A percentile compares a stretch with the other conserved stretches of the same genome.
Evolutionary conservation across 2,113 vertebrate genomes (phyloP).

Genomic region (Serilophus lunatus): DNA sequence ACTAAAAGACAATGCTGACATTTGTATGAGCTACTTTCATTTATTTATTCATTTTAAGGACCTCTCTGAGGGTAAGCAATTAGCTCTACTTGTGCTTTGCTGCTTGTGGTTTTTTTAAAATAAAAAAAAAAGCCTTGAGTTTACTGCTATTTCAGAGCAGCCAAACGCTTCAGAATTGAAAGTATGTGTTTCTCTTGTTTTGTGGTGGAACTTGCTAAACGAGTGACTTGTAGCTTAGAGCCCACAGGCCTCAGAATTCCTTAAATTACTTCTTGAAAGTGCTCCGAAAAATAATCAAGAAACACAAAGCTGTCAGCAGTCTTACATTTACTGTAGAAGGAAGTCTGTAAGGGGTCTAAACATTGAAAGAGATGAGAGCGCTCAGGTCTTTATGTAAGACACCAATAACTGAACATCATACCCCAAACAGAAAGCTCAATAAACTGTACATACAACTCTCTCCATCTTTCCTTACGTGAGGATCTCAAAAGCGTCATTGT

Average conservation of each 20-base stretch:
- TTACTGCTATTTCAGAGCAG: neutral
- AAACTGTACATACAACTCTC: neutral
- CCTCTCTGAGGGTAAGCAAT: neutral
- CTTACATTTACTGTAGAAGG: neutral
- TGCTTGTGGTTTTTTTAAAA: neutral
- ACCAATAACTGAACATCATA: neutral
- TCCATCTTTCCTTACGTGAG: neutral
- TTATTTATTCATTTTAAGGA: neutral
- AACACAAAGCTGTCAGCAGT: neutral
- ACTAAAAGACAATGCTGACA: neutral
- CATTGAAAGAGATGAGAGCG: neutral
- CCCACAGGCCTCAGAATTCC: neutral
- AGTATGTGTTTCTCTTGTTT: neutral
- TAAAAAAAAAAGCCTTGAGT: neutral
- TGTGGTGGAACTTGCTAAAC: neutral
- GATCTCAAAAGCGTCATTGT: neutral
- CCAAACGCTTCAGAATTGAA: neutral
- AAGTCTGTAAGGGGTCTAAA: neutral
- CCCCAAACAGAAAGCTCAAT: neutral
- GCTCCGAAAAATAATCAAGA: neutral
- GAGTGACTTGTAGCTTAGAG: neutral
- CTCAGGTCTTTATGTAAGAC: neutral
- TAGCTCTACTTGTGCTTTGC: neutral
- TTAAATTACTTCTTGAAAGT: neutral
- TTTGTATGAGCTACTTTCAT: neutral